phyloP scores from a whole-genome alignment of 1,140 invertebrate species.

The Papilio glaucus region DNA sequence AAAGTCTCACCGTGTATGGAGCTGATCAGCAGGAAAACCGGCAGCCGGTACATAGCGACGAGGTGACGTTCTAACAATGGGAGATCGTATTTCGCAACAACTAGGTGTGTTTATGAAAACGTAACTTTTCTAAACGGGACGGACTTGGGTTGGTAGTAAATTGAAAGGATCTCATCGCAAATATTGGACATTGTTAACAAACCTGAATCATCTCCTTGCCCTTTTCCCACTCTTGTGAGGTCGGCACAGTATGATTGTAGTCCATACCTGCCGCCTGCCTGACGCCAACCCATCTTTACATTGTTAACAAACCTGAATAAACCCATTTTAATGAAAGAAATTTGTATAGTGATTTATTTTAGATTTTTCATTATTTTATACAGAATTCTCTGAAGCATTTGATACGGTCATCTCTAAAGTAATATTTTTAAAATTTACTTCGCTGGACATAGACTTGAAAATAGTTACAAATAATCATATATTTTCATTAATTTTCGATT shows the following conservation, averaged over 20 bases:
- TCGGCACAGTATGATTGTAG: too few species aligned
- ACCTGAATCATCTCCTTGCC: too few species aligned
- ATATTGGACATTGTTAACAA: neutral
- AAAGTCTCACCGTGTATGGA: conserved; percentile 44
- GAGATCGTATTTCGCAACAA: conserved; percentile 46
- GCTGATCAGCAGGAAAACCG: conserved; percentile 41
- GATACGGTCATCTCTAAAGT: neutral
- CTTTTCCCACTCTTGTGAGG: too few species aligned
- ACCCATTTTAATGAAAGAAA: too few species aligned
- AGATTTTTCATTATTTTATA: too few species aligned
- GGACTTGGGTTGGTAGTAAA: conserved; percentile 37
- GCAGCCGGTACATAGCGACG: conserved; percentile 41
- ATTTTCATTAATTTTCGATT: too few species aligned
- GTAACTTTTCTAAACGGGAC: conserved; percentile 33
- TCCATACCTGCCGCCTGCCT: too few species aligned
- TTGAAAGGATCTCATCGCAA: neutral
- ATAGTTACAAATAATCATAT: too few species aligned
- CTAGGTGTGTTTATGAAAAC: conserved; percentile 31
- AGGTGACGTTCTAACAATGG: conserved; percentile 48
- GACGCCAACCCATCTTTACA: too few species aligned
- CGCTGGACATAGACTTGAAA: too few species aligned
- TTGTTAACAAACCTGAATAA: too few species aligned
- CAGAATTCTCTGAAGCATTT: neutral
- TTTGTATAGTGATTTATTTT: too few species aligned
- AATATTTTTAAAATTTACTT: neutral